Evolutionary conservation across 2,888 invertebrate genomes (phyloP), one percentile per base, ranked within the genome.

Genomic region (Parnassius glacialis): DNA sequence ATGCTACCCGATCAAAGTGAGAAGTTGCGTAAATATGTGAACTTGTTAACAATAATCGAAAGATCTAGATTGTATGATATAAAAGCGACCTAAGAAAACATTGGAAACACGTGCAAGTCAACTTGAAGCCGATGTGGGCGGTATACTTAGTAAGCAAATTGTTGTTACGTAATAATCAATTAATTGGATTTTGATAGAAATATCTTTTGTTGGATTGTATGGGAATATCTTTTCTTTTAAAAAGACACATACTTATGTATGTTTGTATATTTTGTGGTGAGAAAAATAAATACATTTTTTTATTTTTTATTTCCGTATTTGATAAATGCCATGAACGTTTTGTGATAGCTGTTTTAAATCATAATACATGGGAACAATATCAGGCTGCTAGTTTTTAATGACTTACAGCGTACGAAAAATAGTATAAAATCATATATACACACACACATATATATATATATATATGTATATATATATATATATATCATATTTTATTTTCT

Each of bases 11-110:
- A 5, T 52, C 25, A 48, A 43, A 25, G 47, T 42, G 11, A n/a
- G 53, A 57, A 48, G 16, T 57, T 62, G 25, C 51, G 48, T 62
- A 62, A 48, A n/a, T 48, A 13, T 55, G 58, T 51, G 50, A 58
- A 45, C 41, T 53, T 55, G n/a, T 25, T 52, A 59, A 52, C 51
- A 58, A 59, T 59, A 52, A 52, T 59, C 42, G 51, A 52, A 52
- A 63, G 55, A 63, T 56, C 52, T 59, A 47, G 47, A 54, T 55
- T 59, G 43, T 56, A 10, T 25, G 16, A 57, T 56, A 10, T 25
- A 34, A 57, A 57, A 13, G 13, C 62, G 20, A 58, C 12, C 47
- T 41, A 48, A 53, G 25, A 10, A 48, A 54, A 54, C 48, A 42
- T 43, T 7, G 34, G 25, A 34, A 54, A 58, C 54, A 60, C 55